Base-by-base conservation (phyloP, 2,113 vertebrate genomes). In the Gambusia affinis region DNA sequence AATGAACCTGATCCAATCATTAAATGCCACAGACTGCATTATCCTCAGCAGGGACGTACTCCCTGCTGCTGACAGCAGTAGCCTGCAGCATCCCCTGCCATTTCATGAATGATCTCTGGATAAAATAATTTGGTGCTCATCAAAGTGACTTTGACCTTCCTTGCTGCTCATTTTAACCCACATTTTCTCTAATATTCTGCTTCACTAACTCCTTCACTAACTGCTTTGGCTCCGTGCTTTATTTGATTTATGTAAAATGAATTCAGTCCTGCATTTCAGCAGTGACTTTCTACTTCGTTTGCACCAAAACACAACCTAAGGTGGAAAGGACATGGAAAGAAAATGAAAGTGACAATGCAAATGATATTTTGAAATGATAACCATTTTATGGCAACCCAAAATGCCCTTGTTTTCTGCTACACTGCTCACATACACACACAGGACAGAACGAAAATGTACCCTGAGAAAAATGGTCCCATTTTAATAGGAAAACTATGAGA, bases 71-170 rank as follows among this genome's bases (percentile, higher is more conserved):
- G 27, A 28, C 12, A 62, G 29, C 12, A 30, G 60, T 31, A 30
- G 30, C 61, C 61, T 1, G 30, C 29, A 63, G 27, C 29, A 31
- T 63, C 29, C 29, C 61, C 6, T 19, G 61, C 29, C 61, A 63
- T 63, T 63, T 63, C 29, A 31, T 15, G 19, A 63, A 63, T 22
- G 61, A 63, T 63, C 61, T 63, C 29, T 63, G 61, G 60, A 62
- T 29, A 17, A 29, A 29, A 62, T 64, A 64, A 64, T 64, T 30
- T 35, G 30, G 19, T 64, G 3, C 31, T 19, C 22, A 5, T 64
- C 31, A 35, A 33, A 64, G 31, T 11, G 63, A 64, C 19, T 64
- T 64, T 11, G 31, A 35, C 19, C 63, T 64, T 35, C 31, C 31
- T 19, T 31, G 15, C 29, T 31, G 15, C 29, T 17, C 61, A 31